Conservation (phyloP, 2,888 invertebrate genomes). For the Polyploca ridens region DNA sequence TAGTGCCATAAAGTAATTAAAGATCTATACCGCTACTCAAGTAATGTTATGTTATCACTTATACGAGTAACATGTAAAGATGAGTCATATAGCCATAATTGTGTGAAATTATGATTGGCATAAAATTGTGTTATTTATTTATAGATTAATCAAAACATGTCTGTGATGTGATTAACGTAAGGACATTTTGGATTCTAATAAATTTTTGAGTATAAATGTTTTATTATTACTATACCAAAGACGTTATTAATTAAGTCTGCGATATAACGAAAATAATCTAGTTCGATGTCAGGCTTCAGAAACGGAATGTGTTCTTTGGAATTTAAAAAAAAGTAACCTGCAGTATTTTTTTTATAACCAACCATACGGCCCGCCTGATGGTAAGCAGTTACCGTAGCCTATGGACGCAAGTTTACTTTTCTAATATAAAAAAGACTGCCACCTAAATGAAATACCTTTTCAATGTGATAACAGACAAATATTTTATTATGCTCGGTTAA, state of each 20-base stretch:
- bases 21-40: neutral
- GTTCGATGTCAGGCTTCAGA: too few relatives aligned
- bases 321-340: too few relatives aligned
- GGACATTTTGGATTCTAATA: conserved; percentile 48
- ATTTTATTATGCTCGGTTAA: conserved; percentile 32
- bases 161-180: conserved; percentile 69
- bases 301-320: too few relatives aligned
- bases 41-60: neutral
- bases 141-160: conserved; percentile 59
- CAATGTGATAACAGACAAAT: conserved; percentile 36
- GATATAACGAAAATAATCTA: too few relatives aligned
- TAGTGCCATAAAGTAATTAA: neutral
- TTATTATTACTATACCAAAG: neutral
- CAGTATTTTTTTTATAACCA: too few relatives aligned
- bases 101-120: conserved; percentile 42
- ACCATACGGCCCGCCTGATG: too few relatives aligned
- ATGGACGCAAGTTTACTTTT: too few relatives aligned
- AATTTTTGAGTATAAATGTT: conserved; percentile 9
- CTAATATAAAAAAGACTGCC: too few relatives aligned
- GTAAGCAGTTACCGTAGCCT: too few relatives aligned
- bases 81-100: conserved; percentile 20
- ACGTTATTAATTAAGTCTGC: neutral
- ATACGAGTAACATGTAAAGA: neutral
- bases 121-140: conserved; percentile 48
- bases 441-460: conserved; percentile 22